A percentile compares a stretch with the other conserved stretches of the same genome.
Evolutionary conservation across 64 coral and sea anemone species (phyloP).

Genomic region (Actinia tenebrosa): DNA sequence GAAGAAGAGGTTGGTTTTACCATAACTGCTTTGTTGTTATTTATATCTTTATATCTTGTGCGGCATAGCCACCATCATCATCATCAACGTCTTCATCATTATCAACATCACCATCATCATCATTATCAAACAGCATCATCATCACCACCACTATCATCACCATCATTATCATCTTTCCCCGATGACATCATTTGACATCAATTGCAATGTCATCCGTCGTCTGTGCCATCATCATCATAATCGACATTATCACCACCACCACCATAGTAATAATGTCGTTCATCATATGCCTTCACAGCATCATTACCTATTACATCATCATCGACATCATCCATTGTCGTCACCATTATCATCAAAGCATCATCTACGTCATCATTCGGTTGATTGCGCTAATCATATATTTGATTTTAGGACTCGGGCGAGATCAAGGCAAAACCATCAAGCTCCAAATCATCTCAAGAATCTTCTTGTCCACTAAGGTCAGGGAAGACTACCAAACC

Average conservation of each 20-base stretch:
- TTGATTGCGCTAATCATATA: neutral
- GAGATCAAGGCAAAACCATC: neutral
- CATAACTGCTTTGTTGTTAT: no score
- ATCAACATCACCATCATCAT: no score
- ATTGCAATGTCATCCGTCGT: neutral
- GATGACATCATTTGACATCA: neutral
- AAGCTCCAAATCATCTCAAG: neutral
- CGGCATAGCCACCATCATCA: no score
- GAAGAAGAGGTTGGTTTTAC: slow-evolving; percentile 8
- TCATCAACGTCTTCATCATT: no score
- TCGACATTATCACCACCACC: neutral
- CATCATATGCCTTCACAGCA: no score
- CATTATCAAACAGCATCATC: no score
- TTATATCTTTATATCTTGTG: no score
- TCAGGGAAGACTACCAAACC: neutral
- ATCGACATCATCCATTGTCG: no score
- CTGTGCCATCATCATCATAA: neutral
- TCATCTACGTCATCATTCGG: neutral
- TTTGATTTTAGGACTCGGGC: neutral
- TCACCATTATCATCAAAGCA: no score
- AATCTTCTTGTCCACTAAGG: neutral
- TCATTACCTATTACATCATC: no score
- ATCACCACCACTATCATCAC: neutral
- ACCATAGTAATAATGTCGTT: neutral
- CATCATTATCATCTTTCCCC: neutral